Evolutionary conservation across 2,113 vertebrate genomes (phyloP), one percentile per base, ranked within the genome.

Genomic region (Petrocephalus microphthalmus): DNA sequence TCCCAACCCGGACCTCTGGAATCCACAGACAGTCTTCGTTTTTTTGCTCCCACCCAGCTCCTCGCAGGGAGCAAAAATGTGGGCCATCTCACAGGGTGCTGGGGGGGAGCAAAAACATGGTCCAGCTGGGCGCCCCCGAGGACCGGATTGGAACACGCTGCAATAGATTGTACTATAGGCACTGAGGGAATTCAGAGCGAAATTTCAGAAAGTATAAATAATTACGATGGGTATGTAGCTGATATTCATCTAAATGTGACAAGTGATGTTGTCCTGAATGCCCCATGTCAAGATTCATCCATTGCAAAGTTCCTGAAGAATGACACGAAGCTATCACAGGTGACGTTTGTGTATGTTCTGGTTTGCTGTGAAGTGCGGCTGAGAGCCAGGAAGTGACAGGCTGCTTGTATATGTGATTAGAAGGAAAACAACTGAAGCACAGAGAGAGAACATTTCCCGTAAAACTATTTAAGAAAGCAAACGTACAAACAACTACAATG

Each of bases 261-360:
- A n/a, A 29, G 11, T 29, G 22, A 22, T 29, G 15, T 17, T 49
- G 82, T n/a, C 45, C 20, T 84, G 81, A 84, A 53, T 54, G 15
- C 49, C 60, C 83, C 47, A 86, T 88, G n/a, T 88, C 88, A 88
- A 51, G 81, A 78, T 60, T 87, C 67, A 90, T 94, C 93, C 94
- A 96, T 95, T 95, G 94, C 93, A 95, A 95, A 95, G 93, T 93
- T 93, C 89, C 52, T 90, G 94, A 95, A 96, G 95, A 94, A 94
- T 51, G 90, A 92, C 92, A 93, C 91, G 19, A 85, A 37, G n/a
- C 52, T 2, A 91, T 89, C 91, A 1, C 8, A 33, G 22, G 25
- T 42, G 91, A 93, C 91, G n/a, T 89, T 83, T 11, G 91, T 93
- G 92, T 92, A 90, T 89, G 17, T 94, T 93, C 93, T 94, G 94